phyloP scores from a whole-genome alignment of 2,888 invertebrate species.

The Ophraella communa region DNA sequence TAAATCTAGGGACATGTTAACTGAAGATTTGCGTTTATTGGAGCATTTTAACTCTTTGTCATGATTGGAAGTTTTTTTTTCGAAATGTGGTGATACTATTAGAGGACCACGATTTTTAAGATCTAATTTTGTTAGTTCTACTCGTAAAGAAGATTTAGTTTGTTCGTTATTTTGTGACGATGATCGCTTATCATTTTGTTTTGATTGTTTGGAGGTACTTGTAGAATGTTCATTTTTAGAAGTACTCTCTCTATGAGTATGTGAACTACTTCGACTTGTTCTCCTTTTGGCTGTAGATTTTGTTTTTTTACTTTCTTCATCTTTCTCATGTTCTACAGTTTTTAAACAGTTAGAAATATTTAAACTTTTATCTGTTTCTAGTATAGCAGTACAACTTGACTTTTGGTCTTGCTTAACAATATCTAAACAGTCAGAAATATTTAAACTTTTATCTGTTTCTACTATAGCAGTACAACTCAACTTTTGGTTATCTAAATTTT shows the following conservation, averaged over 20 bases:
- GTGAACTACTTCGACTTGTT: not conserved
- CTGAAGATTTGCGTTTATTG: slow-evolving; percentile 1
- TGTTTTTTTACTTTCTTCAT: not conserved
- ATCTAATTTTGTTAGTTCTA: not conserved
- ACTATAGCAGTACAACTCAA: not conserved
- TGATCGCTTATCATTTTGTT: not conserved
- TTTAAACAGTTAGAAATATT: not conserved
- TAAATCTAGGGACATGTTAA: not conserved
- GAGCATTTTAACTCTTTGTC: not conserved
- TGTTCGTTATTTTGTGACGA: not conserved
- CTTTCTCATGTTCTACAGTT: not conserved
- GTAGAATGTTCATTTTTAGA: not conserved
- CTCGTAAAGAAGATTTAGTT: not conserved
- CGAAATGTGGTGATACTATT: slow-evolving; percentile 45
- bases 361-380: not conserved
- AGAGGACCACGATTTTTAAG: slow-evolving; percentile 37
- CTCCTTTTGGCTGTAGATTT: not conserved
- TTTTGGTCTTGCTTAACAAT: not conserved
- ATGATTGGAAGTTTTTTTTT: slow-evolving; percentile 1
- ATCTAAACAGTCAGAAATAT: not conserved
- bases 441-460: not conserved
- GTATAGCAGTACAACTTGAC: not conserved
- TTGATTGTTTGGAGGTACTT: not conserved
- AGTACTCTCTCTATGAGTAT: not conserved
- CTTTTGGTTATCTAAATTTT: not conserved